Percentiles rank a stretch among this genome's conserved stretches.
Conservation (phyloP, 2,888 invertebrate species). For the Nyleta sp. region DNA sequence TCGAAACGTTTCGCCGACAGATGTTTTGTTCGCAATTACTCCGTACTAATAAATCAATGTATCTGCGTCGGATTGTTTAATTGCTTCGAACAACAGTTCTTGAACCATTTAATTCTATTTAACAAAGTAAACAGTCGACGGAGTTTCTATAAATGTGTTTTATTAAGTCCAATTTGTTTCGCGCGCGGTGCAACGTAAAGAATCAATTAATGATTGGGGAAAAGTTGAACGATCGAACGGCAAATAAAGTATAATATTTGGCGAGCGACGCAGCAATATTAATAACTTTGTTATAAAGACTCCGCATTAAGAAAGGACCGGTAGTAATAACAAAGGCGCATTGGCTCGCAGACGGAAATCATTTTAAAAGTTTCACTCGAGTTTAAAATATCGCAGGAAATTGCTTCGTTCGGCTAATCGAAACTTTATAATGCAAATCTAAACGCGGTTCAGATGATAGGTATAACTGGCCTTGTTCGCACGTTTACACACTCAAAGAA, state of each 20-base stretch:
- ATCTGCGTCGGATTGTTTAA: slow-evolving; percentile 23
- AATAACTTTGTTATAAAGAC: slow-evolving; percentile 42
- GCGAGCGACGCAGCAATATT: slow-evolving; percentile 23
- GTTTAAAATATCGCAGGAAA: slow-evolving; percentile 29
- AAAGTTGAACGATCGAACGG: slow-evolving; percentile 35
- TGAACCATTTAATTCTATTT: slow-evolving; percentile 50
- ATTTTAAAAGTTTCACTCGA: slow-evolving; percentile 25
- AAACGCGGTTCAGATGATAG: slow-evolving; percentile 5
- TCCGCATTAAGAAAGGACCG: slow-evolving; percentile 4
- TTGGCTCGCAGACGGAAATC: slow-evolving; percentile 9
- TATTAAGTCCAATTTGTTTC: slow-evolving; percentile 49
- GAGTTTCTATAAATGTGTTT: slow-evolving; percentile 43
- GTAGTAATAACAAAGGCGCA: slow-evolving; percentile 5
- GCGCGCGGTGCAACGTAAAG: slow-evolving; percentile 6
- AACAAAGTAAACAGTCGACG: slow-evolving; percentile 35
- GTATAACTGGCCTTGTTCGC: background rate
- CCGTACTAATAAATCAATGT: slow-evolving; percentile 23
- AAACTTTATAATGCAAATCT: slow-evolving; percentile 17
- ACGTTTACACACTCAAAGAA: no score
- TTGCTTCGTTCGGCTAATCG: slow-evolving; percentile 4
- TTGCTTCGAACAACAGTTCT: slow-evolving; percentile 45
- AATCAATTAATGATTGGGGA: slow-evolving; percentile 46
- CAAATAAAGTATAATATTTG: slow-evolving; percentile 5
- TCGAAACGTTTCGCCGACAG: no score
- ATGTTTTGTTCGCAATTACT: slow-evolving; percentile 11